These are phyloP conservation scores for Xerus inauris DNA, from an alignment of 2,113 vertebrate species.

Conservation along the genomic window DNA sequence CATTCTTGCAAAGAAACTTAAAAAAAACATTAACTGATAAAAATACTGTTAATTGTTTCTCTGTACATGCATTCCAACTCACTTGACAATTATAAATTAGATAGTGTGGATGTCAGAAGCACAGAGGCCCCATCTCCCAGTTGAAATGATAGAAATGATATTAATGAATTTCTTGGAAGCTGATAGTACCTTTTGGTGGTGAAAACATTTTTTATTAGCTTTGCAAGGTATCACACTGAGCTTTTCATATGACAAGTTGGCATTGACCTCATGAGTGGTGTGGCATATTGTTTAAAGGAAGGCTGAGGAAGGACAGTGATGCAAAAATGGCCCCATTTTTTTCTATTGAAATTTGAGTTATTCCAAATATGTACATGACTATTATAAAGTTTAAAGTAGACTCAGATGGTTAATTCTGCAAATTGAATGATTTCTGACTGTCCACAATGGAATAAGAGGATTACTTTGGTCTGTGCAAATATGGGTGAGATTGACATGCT, in stretches of 20 bases:
- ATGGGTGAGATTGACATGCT: slow-evolving; percentile 47
- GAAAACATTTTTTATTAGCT: slow-evolving; percentile 1
- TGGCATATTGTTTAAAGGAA: background rate
- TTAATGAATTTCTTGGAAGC: slow-evolving; percentile 2
- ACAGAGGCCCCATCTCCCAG: background rate
- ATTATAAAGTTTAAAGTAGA: slow-evolving; percentile 75
- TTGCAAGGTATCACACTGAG: background rate
- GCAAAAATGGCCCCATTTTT: slow-evolving; percentile 28
- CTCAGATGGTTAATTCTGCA: slow-evolving; percentile 63
- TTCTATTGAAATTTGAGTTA: slow-evolving; percentile 61
- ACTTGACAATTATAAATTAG: background rate
- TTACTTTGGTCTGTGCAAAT: slow-evolving; percentile 73
- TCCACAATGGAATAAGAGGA: slow-evolving; percentile 71
- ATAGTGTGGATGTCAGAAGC: background rate
- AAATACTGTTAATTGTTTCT: background rate
- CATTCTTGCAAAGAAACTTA: background rate
- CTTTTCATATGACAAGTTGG: background rate
- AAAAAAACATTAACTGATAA: background rate
- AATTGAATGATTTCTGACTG: slow-evolving; percentile 71
- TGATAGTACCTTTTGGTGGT: background rate
- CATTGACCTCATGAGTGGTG: background rate
- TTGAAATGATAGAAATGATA: background rate
- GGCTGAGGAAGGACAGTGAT: slow-evolving; percentile 8
- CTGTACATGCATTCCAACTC: background rate
- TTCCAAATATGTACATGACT: slow-evolving; percentile 68